A percentile compares a stretch with the other conserved stretches of the same genome.
Conservation (phyloP, 2,113 vertebrate species). For the Camelus bactrianus region DNA sequence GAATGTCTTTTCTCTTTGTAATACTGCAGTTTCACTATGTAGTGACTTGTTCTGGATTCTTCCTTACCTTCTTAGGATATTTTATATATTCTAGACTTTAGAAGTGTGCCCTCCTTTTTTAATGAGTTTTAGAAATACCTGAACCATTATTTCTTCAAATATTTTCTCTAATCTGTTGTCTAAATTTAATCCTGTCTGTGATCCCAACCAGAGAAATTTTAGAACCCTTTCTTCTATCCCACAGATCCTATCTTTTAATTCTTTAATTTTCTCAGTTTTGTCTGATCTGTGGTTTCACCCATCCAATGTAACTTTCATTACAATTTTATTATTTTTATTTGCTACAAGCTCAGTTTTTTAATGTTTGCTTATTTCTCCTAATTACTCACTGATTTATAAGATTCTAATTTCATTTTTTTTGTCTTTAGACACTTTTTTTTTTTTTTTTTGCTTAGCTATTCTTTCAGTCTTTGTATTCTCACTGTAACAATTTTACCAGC, state of each 20-base stretch:
- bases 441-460: not conserved
- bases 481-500: not conserved
- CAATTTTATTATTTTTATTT: not conserved
- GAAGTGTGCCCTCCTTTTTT: not conserved
- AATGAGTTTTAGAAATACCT: not conserved
- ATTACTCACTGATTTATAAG: not conserved
- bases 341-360: not conserved
- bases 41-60: not conserved
- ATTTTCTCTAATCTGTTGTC: not conserved
- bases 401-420: not conserved
- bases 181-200: not conserved
- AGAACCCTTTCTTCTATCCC: not conserved
- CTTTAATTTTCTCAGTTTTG: not conserved
- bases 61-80: not conserved
- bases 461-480: not conserved
- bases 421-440: not conserved
- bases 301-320: not conserved
- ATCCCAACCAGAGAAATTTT: not conserved
- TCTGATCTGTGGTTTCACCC: not conserved
- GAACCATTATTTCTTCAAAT: not conserved
- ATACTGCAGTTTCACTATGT: not conserved
- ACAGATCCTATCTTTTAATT: not conserved
- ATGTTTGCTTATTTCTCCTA: not conserved
- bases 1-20: not conserved
- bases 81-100: not conserved